Percentiles rank a stretch among this genome's conserved stretches.
Conservation (phyloP, 2,113 vertebrate species). For the Sus scrofa region DNA sequence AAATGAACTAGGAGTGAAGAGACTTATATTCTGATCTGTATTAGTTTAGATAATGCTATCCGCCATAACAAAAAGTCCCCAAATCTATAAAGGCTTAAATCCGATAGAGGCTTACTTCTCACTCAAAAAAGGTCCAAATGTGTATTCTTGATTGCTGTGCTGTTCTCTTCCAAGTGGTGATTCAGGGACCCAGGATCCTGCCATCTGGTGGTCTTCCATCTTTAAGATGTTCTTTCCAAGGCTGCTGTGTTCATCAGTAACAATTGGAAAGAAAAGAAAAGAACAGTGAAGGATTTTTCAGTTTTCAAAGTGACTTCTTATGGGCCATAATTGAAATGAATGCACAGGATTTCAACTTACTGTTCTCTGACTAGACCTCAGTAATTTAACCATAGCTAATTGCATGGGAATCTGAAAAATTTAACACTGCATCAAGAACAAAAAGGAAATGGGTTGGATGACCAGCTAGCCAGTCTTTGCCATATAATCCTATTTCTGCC, state of each 20-base stretch:
- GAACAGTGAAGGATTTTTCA: not conserved
- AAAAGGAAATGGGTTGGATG: not conserved
- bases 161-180: not conserved
- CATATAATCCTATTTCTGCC: not conserved
- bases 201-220: not conserved
- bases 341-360: not conserved
- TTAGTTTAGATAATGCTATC: not conserved
- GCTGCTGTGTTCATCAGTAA: not conserved
- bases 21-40: not conserved
- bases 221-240: not conserved
- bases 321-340: not conserved
- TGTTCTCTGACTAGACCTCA: not conserved
- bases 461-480: not conserved
- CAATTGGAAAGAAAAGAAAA: not conserved
- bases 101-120: not conserved
- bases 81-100: not conserved
- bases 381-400: not conserved
- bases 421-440: not conserved
- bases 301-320: not conserved
- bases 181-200: not conserved
- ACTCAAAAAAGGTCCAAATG: not conserved
- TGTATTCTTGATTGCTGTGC: not conserved
- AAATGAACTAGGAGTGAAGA: not conserved
- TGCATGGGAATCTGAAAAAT: not conserved
- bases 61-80: not conserved